phyloP scores from a whole-genome alignment of 1,140 invertebrate genomes.

The Tetramorium parvispinum region DNA sequence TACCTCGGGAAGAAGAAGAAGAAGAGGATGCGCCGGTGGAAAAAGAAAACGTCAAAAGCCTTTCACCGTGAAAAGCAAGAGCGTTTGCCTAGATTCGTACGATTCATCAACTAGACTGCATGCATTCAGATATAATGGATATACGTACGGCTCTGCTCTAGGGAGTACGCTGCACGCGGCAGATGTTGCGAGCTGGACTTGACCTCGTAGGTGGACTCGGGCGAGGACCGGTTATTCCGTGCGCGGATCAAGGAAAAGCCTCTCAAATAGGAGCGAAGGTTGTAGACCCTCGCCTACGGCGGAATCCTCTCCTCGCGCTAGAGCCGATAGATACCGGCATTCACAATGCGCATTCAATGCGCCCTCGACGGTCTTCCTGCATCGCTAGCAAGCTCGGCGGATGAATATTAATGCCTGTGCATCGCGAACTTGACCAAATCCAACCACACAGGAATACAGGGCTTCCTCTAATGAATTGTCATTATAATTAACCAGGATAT shows the following conservation, averaged over 20 bases:
- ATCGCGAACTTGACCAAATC: constrained; percentile 15
- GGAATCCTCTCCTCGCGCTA: constrained; percentile 20
- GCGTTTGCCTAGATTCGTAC: background rate
- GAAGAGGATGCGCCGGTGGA: background rate
- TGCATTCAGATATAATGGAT: background rate
- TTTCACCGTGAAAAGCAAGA: constrained; percentile 20
- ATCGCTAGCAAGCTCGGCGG: background rate
- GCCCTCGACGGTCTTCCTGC: background rate
- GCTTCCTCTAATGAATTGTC: background rate
- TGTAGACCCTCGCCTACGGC: constrained; percentile 62
- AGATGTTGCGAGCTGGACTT: constrained; percentile 2
- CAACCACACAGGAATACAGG: too few relatives aligned
- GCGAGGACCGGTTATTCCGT: constrained; percentile 38
- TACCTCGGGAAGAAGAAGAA: background rate
- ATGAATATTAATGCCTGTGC: constrained; percentile 36
- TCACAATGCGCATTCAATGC: constrained; percentile 24
- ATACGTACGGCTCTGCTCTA: background rate
- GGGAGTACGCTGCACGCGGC: background rate
- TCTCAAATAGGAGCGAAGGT: constrained; percentile 59
- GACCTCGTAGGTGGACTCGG: constrained; percentile 35
- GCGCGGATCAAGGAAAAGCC: constrained; percentile 38
- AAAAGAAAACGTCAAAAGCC: background rate
- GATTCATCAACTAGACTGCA: background rate
- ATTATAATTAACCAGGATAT: constrained; percentile 17
- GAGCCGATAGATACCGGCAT: background rate